phyloP scores from a whole-genome alignment of 2,797 vertebrate species.

The Buphagus erythrorhynchus region DNA sequence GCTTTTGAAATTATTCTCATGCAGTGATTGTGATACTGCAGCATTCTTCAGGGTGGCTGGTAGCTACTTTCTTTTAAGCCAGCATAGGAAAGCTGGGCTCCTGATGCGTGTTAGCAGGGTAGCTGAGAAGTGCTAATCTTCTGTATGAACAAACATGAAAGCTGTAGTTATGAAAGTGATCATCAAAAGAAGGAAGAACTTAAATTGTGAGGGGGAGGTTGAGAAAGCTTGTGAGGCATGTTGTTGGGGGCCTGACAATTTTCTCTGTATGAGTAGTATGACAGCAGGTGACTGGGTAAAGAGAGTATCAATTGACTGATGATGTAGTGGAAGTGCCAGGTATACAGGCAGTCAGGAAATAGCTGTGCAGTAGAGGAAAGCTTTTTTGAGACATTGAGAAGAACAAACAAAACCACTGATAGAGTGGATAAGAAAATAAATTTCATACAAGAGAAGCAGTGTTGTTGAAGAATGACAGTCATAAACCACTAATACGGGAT shows the following conservation, averaged over 20 bases:
- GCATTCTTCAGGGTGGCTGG: not conserved
- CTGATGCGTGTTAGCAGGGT: not conserved
- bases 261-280: not conserved
- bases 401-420: not conserved
- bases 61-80: not conserved
- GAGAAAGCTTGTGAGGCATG: not conserved
- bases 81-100: not conserved
- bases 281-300: constrained; percentile 30
- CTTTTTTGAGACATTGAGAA: not conserved
- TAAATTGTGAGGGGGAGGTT: not conserved
- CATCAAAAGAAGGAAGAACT: constrained; percentile 18
- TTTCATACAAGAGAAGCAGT: not conserved
- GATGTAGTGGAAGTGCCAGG: not conserved
- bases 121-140: constrained; percentile 36
- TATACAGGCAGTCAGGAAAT: not conserved
- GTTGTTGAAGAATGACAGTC: not conserved
- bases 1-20: constrained; percentile 5
- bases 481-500: not conserved
- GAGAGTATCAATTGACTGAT: not conserved
- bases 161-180: constrained; percentile 18
- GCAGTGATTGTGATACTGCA: not conserved
- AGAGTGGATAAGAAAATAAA: not conserved
- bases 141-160: constrained; percentile 46
- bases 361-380: not conserved
- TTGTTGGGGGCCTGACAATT: not conserved